Conservation (phyloP, 2,888 invertebrate species). For the Scrobipalpa atriplicella region DNA sequence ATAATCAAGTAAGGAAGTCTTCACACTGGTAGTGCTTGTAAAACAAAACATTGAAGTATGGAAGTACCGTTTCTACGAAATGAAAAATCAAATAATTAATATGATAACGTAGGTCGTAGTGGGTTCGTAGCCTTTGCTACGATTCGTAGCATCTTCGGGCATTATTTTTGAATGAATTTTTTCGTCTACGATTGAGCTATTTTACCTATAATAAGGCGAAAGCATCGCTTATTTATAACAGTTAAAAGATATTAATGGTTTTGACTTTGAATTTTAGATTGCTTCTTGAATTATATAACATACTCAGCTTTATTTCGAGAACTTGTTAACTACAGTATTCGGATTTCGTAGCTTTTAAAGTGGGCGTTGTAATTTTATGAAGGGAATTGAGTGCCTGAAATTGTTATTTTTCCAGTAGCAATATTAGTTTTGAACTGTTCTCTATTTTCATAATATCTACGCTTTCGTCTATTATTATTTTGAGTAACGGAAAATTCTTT, state of each 20-base stretch:
- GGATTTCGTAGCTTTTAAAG: no score
- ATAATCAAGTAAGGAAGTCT: constrained; percentile 19
- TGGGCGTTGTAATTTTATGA: no score
- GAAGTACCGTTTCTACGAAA: background rate
- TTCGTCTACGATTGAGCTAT: background rate
- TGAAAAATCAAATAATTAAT: background rate
- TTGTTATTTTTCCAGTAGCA: background rate
- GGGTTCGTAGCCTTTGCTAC: background rate
- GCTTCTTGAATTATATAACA: no score
- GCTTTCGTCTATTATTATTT: background rate
- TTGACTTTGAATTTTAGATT: no score
- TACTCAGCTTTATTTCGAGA: no score
- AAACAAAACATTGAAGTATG: background rate
- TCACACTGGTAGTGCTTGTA: constrained; percentile 16
- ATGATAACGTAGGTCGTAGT: background rate
- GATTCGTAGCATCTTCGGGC: background rate
- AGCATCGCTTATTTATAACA: no score
- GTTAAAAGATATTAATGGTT: no score
- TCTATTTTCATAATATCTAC: no score
- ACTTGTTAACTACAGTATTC: no score
- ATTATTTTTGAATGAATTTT: background rate
- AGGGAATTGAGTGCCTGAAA: background rate
- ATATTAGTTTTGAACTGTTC: background rate
- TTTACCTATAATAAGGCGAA: no score
- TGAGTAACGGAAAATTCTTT: background rate